phyloP scores from a whole-genome alignment of 2,113 vertebrate species.

The Talpa occidentalis region DNA sequence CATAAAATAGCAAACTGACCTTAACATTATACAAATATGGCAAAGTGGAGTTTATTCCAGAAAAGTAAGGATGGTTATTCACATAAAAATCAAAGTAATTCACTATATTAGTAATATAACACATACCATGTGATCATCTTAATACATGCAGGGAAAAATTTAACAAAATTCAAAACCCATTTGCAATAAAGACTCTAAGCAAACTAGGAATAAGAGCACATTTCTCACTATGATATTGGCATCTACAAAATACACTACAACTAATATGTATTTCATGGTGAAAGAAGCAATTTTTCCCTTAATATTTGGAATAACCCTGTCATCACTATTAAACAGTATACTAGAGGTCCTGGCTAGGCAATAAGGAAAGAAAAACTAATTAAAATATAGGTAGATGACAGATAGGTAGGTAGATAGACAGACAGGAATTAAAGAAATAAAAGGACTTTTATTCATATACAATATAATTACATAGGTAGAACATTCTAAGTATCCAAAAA shows the following conservation, averaged over 20 bases:
- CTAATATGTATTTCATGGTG: not conserved
- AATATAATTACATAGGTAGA: not conserved
- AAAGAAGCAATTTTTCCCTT: not conserved
- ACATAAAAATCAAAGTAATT: not conserved
- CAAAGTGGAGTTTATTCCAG: not conserved
- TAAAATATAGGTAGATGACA: not conserved
- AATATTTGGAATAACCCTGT: not conserved
- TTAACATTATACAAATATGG: not conserved
- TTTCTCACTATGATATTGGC: not conserved
- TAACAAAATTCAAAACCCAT: not conserved
- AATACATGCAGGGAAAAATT: not conserved
- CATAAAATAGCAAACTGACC: not conserved
- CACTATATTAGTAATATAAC: not conserved
- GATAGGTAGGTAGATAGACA: not conserved
- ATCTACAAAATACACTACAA: not conserved
- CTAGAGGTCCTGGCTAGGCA: not conserved
- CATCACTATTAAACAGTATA: not conserved
- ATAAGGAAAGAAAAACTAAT: not conserved
- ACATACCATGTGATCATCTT: not conserved
- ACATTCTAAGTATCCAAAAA: not conserved
- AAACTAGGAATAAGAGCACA: not conserved
- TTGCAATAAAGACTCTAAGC: not conserved
- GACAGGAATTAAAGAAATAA: not conserved
- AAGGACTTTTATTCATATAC: not conserved
- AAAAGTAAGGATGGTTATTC: not conserved